A percentile compares a stretch with the other conserved stretches of the same genome.
phyloP scores from a whole-genome alignment of 2,888 invertebrate genomes.

The Agrochola circellaris region DNA sequence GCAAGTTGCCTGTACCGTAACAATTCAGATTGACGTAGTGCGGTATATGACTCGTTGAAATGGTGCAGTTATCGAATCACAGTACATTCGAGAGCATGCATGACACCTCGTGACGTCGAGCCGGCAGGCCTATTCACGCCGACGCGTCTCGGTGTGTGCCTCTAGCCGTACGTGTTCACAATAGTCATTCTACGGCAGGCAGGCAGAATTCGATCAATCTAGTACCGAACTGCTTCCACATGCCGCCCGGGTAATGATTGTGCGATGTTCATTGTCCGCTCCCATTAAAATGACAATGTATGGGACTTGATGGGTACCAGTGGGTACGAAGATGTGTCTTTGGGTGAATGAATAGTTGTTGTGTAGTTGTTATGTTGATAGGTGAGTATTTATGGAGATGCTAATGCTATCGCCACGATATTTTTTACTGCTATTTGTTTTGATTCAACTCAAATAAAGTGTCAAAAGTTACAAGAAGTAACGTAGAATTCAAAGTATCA shows the following conservation, averaged over 20 bases:
- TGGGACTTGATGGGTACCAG: conserved; percentile 40
- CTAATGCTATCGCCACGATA: background rate
- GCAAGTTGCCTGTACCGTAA: conserved; percentile 29
- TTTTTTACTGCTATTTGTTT: background rate
- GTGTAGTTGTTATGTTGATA: background rate
- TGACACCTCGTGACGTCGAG: conserved; percentile 72
- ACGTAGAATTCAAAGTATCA: conserved; percentile 37
- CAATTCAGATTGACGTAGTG: conserved; percentile 59
- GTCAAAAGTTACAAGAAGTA: conserved; percentile 9
- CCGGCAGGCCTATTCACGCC: conserved; percentile 81
- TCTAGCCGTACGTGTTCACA: conserved; percentile 81
- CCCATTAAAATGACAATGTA: conserved; percentile 65
- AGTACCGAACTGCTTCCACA: conserved; percentile 67
- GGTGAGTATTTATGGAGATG: background rate
- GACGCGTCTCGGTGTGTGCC: conserved; percentile 69
- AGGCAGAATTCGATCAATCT: conserved; percentile 83
- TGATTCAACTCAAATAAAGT: conserved; percentile 10
- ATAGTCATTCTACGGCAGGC: conserved; percentile 77
- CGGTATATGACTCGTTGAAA: conserved; percentile 66
- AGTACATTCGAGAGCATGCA: conserved; percentile 74
- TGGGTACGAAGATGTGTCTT: conserved; percentile 15
- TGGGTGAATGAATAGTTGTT: conserved; percentile 11
- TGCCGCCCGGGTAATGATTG: conserved; percentile 69
- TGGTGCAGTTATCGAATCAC: conserved; percentile 80
- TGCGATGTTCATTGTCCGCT: conserved; percentile 68